These are phyloP conservation scores for Rhagoletis zephyria DNA, from an alignment of 1,140 invertebrate species.

Conservation along the genomic window DNA sequence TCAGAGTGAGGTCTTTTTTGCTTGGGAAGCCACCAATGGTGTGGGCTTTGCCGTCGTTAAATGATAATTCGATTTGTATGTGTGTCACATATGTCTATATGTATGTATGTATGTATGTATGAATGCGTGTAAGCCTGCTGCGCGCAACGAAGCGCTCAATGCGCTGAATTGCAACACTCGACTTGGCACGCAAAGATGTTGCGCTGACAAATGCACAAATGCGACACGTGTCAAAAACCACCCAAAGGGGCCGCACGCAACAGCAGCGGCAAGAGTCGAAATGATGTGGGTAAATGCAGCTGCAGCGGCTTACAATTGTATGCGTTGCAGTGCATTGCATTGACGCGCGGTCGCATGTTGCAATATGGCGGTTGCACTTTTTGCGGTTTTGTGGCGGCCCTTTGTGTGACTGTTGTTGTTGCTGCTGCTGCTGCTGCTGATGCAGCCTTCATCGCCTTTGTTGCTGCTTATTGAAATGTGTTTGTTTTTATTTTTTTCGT, in stretches of 20 bases:
- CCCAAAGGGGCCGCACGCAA: conserved; percentile 41
- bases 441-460: not conserved
- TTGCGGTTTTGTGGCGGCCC: conserved; percentile 38
- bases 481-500: not conserved
- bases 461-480: conserved; percentile 2
- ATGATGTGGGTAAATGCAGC: not conserved
- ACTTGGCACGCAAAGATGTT: conserved; percentile 61
- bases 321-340: conserved; percentile 13
- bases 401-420: not conserved
- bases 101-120: not conserved
- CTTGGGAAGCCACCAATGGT: not conserved
- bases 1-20: not conserved
- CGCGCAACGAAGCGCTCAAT: not conserved
- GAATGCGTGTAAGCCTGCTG: not conserved
- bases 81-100: not conserved
- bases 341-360: conserved; percentile 25
- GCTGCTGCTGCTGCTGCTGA: not conserved
- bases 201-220: conserved; percentile 57
- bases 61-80: not conserved
- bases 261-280: not conserved
- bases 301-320: conserved; percentile 13
- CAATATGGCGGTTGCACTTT: conserved; percentile 52
- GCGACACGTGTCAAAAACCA: conserved; percentile 56
- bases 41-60: not conserved
- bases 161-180: conserved; percentile 60